These are phyloP conservation scores for Luperina nickerlii DNA, from an alignment of 2,888 invertebrate genomes.

Conservation along the genomic window DNA sequence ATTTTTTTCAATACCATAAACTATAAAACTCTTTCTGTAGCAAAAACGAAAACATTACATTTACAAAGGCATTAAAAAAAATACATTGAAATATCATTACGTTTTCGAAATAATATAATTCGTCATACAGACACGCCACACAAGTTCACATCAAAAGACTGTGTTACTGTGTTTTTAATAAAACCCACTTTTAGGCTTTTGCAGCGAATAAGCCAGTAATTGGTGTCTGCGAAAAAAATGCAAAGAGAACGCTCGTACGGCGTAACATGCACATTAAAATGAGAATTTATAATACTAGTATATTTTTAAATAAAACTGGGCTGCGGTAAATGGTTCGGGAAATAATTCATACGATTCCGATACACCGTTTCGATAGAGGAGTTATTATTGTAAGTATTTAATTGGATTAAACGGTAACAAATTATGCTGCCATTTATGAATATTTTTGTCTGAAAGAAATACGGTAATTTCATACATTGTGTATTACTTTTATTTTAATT, in stretches of 20 bases:
- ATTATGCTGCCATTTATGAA: neutral
- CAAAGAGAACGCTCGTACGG: slow-evolving; percentile 31
- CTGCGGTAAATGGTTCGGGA: slow-evolving; percentile 5
- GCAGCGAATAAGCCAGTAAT: slow-evolving; percentile 56
- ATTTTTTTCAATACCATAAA: neutral
- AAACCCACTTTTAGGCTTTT: slow-evolving; percentile 36
- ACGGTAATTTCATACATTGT: neutral
- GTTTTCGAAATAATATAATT: slow-evolving; percentile 41
- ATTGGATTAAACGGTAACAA: neutral
- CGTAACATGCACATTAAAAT: slow-evolving; percentile 44
- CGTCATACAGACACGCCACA: slow-evolving; percentile 26
- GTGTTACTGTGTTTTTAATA: slow-evolving; percentile 27
- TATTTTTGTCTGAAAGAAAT: neutral
- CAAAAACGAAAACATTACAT: neutral
- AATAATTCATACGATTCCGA: slow-evolving; percentile 26
- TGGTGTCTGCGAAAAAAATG: slow-evolving; percentile 50
- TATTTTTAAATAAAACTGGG: slow-evolving; percentile 29
- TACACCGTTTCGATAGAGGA: slow-evolving; percentile 2
- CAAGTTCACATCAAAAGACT: slow-evolving; percentile 45
- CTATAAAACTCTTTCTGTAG: neutral
- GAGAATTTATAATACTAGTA: slow-evolving; percentile 40
- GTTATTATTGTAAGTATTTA: slow-evolving; percentile 8
- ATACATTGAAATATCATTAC: neutral
- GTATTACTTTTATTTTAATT: neutral
- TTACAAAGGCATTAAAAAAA: neutral